Conservation (phyloP, 1,140 invertebrate genomes). For the Agrypnia vestita region DNA sequence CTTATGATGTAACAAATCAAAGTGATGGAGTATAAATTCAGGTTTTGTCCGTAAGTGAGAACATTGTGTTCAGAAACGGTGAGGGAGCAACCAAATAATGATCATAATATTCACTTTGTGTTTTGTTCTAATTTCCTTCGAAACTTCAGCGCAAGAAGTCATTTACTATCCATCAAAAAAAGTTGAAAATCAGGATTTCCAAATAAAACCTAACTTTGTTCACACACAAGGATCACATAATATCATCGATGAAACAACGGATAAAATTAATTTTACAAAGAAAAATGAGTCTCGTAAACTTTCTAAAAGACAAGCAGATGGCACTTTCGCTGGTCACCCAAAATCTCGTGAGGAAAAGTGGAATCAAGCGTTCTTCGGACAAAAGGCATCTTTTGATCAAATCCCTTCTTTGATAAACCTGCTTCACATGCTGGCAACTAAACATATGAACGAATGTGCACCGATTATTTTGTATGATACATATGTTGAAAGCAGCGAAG, state of each 20-base stretch:
- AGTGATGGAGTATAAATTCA: slow-evolving; percentile 5
- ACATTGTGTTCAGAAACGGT: not conserved
- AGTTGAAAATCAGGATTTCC: slow-evolving; percentile 18
- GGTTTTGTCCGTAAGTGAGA: not conserved
- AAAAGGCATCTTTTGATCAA: slow-evolving; percentile 68
- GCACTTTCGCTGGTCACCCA: slow-evolving; percentile 72
- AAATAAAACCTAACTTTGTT: slow-evolving; percentile 1
- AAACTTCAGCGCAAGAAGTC: slow-evolving; percentile 46
- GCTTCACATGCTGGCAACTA: slow-evolving; percentile 73
- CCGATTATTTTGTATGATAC: slow-evolving; percentile 78
- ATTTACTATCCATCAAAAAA: slow-evolving; percentile 50
- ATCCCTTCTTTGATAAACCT: slow-evolving; percentile 73
- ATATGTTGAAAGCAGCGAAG: slow-evolving; percentile 72
- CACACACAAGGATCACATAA: slow-evolving; percentile 4
- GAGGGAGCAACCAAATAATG: not conserved
- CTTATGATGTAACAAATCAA: not conserved
- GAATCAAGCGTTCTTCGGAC: slow-evolving; percentile 69
- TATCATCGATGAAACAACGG: slow-evolving; percentile 2
- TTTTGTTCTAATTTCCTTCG: not conserved
- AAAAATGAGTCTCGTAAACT: slow-evolving; percentile 24
- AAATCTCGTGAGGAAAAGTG: slow-evolving; percentile 73
- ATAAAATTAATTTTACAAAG: slow-evolving; percentile 14
- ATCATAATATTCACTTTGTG: slow-evolving; percentile 3
- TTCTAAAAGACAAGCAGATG: slow-evolving; percentile 66
- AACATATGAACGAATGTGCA: slow-evolving; percentile 75